A percentile compares a stretch with the other conserved stretches of the same genome.
Conservation (phyloP, 1,140 invertebrate genomes). For the Paraescarpia echinospica region DNA sequence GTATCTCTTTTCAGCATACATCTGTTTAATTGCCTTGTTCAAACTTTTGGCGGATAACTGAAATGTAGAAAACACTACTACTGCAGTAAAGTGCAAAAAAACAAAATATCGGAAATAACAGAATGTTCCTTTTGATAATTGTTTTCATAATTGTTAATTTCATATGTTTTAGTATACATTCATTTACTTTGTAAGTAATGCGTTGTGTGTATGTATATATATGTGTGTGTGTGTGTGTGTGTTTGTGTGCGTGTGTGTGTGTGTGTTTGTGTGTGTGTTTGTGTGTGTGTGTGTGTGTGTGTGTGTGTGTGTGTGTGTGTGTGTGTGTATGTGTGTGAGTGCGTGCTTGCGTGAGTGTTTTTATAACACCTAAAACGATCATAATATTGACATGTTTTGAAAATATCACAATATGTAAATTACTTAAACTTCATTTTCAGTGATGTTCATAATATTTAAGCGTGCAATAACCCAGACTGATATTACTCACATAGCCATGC, state of each 20-base stretch:
- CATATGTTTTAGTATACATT: background rate
- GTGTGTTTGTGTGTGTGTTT: too few relatives aligned
- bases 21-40: slow-evolving; percentile 58
- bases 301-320: too few relatives aligned
- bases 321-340: too few relatives aligned
- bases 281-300: too few relatives aligned
- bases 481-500: slow-evolving; percentile 35
- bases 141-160: too few relatives aligned
- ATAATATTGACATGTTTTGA: background rate
- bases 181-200: background rate
- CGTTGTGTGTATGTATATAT: too few relatives aligned
- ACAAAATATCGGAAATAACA: background rate
- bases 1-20: slow-evolving; percentile 61
- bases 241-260: too few relatives aligned
- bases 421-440: background rate
- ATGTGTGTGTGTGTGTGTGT: too few relatives aligned
- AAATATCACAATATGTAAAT: background rate
- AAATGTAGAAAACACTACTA: slow-evolving; percentile 20
- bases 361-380: background rate
- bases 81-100: background rate
- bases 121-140: background rate
- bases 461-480: background rate
- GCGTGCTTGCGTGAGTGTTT: too few relatives aligned
- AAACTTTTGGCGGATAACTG: slow-evolving; percentile 59
- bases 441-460: too few relatives aligned